These are phyloP conservation scores for Thalassophryne amazonica DNA, from an alignment of 2,797 vertebrate species.

Conservation along the genomic window DNA sequence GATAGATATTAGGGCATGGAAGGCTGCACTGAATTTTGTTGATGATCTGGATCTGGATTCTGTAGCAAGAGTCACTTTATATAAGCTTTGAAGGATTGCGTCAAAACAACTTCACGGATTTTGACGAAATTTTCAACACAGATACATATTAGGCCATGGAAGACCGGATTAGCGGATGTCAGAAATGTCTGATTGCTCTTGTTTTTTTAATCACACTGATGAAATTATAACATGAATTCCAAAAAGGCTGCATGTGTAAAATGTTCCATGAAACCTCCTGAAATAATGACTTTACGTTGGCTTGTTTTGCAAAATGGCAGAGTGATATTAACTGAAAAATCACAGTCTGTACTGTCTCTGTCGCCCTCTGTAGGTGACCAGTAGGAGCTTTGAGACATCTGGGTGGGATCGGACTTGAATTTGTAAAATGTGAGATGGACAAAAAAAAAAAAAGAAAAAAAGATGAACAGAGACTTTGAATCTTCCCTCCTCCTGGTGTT, in stretches of 20 bases:
- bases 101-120: too few species aligned
- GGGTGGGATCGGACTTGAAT: background rate
- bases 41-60: too few species aligned
- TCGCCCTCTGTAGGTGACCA: background rate
- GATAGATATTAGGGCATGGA: too few species aligned
- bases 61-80: too few species aligned
- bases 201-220: too few species aligned
- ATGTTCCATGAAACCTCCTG: background rate
- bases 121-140: too few species aligned
- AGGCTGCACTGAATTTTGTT: too few species aligned
- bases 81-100: too few species aligned
- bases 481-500: constrained; percentile 27
- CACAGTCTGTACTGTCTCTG: background rate
- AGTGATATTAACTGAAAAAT: background rate
- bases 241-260: background rate
- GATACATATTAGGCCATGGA: too few species aligned
- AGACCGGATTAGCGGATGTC: too few species aligned
- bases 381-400: background rate
- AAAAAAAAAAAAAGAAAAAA: background rate
- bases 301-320: background rate
- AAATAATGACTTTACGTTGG: constrained; percentile 2
- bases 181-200: too few species aligned
- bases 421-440: background rate
- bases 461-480: constrained; percentile 16
- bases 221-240: background rate